Conservation (phyloP, 2,113 vertebrate species). For the Circaetus cinerascens region DNA sequence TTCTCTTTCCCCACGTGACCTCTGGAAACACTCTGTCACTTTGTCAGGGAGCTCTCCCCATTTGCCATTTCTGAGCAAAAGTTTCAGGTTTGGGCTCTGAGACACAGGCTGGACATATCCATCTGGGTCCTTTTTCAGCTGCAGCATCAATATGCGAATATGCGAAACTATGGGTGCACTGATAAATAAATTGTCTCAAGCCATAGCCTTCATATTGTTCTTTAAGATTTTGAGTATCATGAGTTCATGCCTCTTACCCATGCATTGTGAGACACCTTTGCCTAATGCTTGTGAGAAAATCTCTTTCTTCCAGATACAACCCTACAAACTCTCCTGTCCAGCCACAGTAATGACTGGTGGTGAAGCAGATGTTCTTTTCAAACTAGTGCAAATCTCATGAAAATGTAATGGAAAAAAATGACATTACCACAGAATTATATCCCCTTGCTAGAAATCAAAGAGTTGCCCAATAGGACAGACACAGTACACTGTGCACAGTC, state of each 20-base stretch:
- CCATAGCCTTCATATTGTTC: not conserved
- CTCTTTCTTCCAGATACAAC: not conserved
- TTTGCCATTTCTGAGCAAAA: not conserved
- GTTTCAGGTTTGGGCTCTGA: not conserved
- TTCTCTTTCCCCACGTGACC: not conserved
- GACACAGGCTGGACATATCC: not conserved
- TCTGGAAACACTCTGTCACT: not conserved
- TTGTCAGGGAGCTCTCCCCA: not conserved
- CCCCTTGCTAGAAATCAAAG: not conserved
- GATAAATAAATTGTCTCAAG: not conserved
- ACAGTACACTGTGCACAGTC: not conserved
- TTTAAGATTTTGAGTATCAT: not conserved
- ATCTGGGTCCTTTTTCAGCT: accelerated
- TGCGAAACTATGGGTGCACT: accelerated
- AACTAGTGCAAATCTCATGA: not conserved
- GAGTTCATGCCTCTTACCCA: not conserved
- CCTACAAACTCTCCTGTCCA: not conserved
- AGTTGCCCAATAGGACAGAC: not conserved
- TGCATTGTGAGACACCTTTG: not conserved
- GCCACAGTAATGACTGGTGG: not conserved
- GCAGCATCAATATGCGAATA: not conserved
- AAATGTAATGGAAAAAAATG: not conserved
- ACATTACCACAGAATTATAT: not conserved
- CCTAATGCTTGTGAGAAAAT: not conserved
- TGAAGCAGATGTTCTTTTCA: not conserved